A percentile compares a stretch with the other conserved stretches of the same genome.
These are phyloP conservation scores for Gasterosteus aculeatus DNA, from an alignment of 2,113 vertebrate genomes.

Conservation along the genomic window DNA sequence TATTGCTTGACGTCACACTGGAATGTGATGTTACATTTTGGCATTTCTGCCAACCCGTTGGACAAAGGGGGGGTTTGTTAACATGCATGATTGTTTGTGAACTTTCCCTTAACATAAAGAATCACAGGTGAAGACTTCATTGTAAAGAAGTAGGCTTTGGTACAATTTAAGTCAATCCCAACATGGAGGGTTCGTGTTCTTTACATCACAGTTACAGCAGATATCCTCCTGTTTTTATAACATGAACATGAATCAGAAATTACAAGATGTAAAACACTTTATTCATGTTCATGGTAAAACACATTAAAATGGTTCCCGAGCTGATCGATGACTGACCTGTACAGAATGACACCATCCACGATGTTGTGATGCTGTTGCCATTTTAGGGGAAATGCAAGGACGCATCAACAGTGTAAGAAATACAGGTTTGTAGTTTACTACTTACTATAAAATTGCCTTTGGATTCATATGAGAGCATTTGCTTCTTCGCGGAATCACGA, in stretches of 20 bases:
- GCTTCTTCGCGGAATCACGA: too few species aligned
- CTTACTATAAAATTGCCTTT: conserved; percentile 1
- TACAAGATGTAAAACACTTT: background rate
- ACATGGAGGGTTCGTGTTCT: background rate
- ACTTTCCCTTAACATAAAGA: background rate
- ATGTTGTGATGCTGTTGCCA: background rate
- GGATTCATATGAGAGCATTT: conserved; percentile 18
- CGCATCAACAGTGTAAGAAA: background rate
- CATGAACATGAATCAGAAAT: background rate
- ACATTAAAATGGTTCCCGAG: background rate
- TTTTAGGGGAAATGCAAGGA: background rate
- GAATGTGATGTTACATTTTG: conserved; percentile 11
- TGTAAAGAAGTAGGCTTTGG: background rate
- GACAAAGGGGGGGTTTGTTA: background rate
- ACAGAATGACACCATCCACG: background rate
- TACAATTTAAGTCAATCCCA: background rate
- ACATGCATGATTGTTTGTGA: background rate
- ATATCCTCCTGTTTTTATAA: background rate
- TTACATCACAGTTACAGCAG: background rate
- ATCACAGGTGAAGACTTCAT: background rate
- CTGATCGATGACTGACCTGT: background rate
- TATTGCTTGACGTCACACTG: background rate
- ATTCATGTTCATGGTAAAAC: conserved; percentile 3
- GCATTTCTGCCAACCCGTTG: background rate
- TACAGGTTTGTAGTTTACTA: background rate